Evolutionary conservation across 1,140 invertebrate genomes (phyloP).

Genomic region (Acyrthosiphon pisum): DNA sequence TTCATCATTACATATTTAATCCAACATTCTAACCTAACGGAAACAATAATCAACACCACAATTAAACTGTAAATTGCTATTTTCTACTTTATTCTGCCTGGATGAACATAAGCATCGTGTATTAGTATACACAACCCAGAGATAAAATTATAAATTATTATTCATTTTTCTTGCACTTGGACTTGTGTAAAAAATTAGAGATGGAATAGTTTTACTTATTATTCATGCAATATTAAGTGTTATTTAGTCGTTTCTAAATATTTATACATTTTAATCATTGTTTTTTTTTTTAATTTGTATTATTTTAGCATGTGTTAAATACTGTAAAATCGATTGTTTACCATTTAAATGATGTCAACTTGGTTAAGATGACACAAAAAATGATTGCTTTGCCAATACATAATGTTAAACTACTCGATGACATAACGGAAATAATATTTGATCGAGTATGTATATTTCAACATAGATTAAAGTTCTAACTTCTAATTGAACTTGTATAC

Average conservation of each 20-base stretch:
- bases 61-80: no score
- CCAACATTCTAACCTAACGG: no score
- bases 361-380: background rate
- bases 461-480: background rate
- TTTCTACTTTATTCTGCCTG: no score
- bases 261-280: background rate
- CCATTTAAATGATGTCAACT: background rate
- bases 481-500: background rate
- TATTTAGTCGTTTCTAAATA: background rate
- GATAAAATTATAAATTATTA: no score
- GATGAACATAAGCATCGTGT: no score
- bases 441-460: no score
- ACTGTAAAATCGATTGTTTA: background rate
- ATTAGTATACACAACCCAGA: no score
- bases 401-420: background rate
- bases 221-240: no score
- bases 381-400: background rate
- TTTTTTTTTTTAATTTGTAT: no score
- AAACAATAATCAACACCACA: no score
- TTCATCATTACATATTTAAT: no score
- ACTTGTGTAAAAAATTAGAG: background rate
- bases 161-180: background rate
- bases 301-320: background rate
- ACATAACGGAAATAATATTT: no score
- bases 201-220: background rate